Conservation (phyloP, 2,797 vertebrate species). For the Perodicticus potto region DNA sequence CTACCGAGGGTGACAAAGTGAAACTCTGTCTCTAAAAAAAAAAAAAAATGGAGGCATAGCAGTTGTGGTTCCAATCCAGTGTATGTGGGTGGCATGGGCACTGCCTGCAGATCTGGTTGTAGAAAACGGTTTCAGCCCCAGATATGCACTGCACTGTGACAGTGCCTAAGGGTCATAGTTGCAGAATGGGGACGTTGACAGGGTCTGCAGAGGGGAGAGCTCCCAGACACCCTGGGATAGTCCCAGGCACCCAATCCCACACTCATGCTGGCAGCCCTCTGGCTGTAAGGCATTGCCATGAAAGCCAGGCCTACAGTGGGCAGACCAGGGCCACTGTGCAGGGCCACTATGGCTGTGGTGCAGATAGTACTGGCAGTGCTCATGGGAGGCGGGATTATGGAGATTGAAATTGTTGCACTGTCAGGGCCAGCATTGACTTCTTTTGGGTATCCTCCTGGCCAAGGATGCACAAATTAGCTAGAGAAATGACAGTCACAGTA, state of each 20-base stretch:
- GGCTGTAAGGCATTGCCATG: slow-evolving; percentile 90
- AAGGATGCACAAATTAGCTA: slow-evolving; percentile 91
- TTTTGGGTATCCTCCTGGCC: slow-evolving; percentile 85
- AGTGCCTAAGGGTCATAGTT: slow-evolving; percentile 91
- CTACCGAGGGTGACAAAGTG: too few relatives aligned
- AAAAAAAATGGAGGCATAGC: slow-evolving; percentile 75
- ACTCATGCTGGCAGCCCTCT: slow-evolving; percentile 91
- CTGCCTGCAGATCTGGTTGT: slow-evolving; percentile 87
- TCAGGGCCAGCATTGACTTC: slow-evolving; percentile 90
- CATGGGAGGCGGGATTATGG: slow-evolving; percentile 89
- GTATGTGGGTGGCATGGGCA: slow-evolving; percentile 91
- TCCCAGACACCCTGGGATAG: background rate
- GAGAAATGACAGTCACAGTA: slow-evolving; percentile 92
- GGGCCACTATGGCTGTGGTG: slow-evolving; percentile 92
- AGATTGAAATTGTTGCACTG: slow-evolving; percentile 93
- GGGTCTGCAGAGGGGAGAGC: background rate
- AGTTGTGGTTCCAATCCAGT: slow-evolving; percentile 90
- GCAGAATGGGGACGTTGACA: slow-evolving; percentile 85
- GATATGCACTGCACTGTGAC: slow-evolving; percentile 82
- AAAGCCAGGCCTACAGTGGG: slow-evolving; percentile 90
- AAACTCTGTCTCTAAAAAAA: too few relatives aligned
- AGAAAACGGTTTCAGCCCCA: slow-evolving; percentile 87
- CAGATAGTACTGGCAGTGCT: slow-evolving; percentile 92
- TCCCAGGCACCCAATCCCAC: background rate
- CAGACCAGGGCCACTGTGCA: slow-evolving; percentile 89